Evolutionary conservation across 2,888 invertebrate species (phyloP).

Genomic region (Melieria picta): DNA sequence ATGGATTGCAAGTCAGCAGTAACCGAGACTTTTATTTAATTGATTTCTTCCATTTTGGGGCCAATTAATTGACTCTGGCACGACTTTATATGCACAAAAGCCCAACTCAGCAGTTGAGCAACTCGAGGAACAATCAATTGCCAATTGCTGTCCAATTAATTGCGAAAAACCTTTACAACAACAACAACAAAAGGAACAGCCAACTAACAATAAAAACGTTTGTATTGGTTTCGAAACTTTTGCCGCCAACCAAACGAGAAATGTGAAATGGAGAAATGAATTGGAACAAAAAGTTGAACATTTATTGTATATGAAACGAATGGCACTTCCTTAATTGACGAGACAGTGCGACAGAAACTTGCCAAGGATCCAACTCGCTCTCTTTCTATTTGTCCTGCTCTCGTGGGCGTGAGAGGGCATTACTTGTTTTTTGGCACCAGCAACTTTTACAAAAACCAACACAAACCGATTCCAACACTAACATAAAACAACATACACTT

Average conservation of each 20-base stretch:
- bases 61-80: no score
- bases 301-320: neutral
- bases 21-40: no score
- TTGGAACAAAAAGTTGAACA: neutral
- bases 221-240: neutral
- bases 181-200: conserved; percentile 8
- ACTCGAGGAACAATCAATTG: conserved; percentile 24
- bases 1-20: neutral
- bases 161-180: conserved; percentile 15
- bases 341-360: neutral
- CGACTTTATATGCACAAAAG: no score
- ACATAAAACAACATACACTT: no score
- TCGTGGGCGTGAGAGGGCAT: no score
- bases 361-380: neutral
- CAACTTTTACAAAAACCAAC: no score
- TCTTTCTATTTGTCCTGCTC: no score
- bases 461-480: conserved; percentile 21
- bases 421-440: no score
- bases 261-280: conserved; percentile 5
- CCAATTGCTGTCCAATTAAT: conserved; percentile 31
- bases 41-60: no score
- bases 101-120: no score
- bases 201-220: no score
- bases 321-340: neutral
- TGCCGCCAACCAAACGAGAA: neutral